phyloP scores from a whole-genome alignment of 64 coral and sea anemone species.

The Porites lutea region DNA sequence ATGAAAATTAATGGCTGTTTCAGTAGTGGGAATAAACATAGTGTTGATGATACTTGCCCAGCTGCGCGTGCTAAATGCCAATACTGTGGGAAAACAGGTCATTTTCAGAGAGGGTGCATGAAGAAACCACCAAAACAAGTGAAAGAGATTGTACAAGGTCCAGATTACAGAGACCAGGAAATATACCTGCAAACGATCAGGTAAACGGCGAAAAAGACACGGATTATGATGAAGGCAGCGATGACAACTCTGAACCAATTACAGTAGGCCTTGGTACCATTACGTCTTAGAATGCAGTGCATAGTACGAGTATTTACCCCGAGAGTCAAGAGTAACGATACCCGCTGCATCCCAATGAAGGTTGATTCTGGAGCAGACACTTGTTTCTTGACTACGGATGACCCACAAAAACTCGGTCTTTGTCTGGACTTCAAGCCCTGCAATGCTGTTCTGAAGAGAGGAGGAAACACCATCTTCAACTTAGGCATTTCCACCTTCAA shows the following conservation, averaged over 20 bases:
- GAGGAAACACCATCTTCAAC: no score
- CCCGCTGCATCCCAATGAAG: neutral
- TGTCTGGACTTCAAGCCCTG: no score
- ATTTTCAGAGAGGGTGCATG: neutral
- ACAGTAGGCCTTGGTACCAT: neutral
- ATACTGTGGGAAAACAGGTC: neutral
- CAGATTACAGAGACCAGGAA: neutral
- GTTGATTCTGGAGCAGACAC: neutral
- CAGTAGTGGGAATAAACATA: neutral
- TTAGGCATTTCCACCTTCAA: no score
- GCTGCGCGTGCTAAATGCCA: neutral
- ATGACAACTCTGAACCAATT: neutral
- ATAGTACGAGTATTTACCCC: constrained; percentile 43
- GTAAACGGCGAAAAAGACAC: neutral
- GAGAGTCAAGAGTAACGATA: constrained; percentile 23
- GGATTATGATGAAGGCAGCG: neutral
- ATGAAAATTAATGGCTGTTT: neutral
- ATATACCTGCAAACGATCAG: neutral
- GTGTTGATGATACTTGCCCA: neutral
- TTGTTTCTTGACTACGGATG: neutral
- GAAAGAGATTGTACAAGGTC: neutral
- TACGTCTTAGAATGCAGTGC: constrained; percentile 27
- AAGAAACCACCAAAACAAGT: neutral
- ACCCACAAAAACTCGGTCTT: neutral
- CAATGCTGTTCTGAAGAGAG: no score